phyloP scores from a whole-genome alignment of 2,888 invertebrate species.

The Coenonympha arcania region DNA sequence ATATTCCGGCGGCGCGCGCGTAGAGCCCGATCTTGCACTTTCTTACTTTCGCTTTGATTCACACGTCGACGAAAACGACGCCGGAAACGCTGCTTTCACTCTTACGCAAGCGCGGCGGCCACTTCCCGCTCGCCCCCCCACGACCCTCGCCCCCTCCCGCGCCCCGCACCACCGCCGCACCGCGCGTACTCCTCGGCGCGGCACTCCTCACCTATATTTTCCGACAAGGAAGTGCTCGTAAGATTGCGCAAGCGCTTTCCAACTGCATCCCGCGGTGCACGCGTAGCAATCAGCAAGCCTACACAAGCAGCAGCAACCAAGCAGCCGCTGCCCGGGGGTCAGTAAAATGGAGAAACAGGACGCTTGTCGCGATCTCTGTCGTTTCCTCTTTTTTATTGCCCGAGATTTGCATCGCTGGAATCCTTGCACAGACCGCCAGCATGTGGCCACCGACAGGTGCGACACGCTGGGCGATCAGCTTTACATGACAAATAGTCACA shows the following conservation, averaged over 20 bases:
- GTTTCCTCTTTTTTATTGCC: too few species aligned
- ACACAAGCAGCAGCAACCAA: too few species aligned
- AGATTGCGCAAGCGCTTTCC: constrained; percentile 59
- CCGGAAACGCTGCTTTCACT: constrained; percentile 68
- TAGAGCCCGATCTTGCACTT: constrained; percentile 44
- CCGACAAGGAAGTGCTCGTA: constrained; percentile 65
- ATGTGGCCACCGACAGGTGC: too few species aligned
- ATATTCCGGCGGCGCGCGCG: too few species aligned
- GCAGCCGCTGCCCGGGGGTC: too few species aligned
- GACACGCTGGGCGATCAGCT: too few species aligned
- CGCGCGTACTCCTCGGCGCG: constrained; percentile 49
- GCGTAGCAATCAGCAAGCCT: too few species aligned
- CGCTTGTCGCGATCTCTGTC: too few species aligned
- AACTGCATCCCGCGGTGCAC: constrained; percentile 37
- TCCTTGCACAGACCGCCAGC: too few species aligned
- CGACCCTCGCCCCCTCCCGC: constrained; percentile 19
- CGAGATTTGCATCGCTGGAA: too few species aligned
- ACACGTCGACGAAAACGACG: constrained; percentile 72
- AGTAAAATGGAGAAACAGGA: too few species aligned
- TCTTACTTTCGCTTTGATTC: constrained; percentile 68
- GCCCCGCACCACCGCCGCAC: constrained; percentile 20
- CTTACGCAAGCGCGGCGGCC: constrained; percentile 60
- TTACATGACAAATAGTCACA: too few species aligned
- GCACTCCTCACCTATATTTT: constrained; percentile 67
- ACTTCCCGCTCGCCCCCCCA: constrained; percentile 50